These are phyloP conservation scores for Amphiprion percula DNA, from an alignment of 2,113 vertebrate genomes.

Conservation along the genomic window DNA sequence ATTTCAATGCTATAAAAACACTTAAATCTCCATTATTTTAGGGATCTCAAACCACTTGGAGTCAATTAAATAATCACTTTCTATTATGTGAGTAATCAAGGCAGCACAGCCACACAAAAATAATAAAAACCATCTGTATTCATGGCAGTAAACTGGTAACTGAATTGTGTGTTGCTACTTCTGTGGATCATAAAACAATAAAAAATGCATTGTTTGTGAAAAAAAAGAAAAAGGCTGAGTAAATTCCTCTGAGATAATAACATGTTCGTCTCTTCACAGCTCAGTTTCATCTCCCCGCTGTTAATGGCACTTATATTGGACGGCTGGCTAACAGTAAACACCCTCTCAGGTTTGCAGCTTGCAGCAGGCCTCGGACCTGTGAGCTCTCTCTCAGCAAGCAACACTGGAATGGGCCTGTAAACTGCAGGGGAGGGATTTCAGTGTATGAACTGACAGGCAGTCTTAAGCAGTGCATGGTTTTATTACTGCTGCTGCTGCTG, in stretches of 20 bases:
- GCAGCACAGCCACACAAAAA: not conserved
- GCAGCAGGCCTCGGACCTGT: conserved; percentile 35
- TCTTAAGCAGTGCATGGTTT: conserved; percentile 48
- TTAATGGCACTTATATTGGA: conserved; percentile 37
- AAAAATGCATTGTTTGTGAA: conserved; percentile 14
- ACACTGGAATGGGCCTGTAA: conserved; percentile 41
- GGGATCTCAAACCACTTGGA: not conserved
- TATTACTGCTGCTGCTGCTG: conserved; percentile 34
- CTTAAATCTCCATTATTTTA: not conserved
- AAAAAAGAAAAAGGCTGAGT: conserved; percentile 7
- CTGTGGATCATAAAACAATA: conserved; percentile 34
- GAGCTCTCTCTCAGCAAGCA: conserved; percentile 34
- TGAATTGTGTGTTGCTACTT: not conserved
- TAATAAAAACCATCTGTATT: not conserved
- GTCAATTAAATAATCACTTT: not conserved
- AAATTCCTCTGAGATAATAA: not conserved
- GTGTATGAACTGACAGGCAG: conserved; percentile 36
- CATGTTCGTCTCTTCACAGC: conserved; percentile 19
- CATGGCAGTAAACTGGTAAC: not conserved
- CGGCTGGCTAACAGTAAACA: conserved; percentile 58
- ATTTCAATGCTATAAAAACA: no score
- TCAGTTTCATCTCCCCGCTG: conserved; percentile 42
- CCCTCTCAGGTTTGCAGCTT: conserved; percentile 45
- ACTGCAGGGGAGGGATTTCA: conserved; percentile 41
- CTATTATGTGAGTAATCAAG: not conserved